A percentile compares a stretch with the other conserved stretches of the same genome.
Evolutionary conservation across 2,113 vertebrate genomes (phyloP).

Genomic region (Gracilinanus agilis): DNA sequence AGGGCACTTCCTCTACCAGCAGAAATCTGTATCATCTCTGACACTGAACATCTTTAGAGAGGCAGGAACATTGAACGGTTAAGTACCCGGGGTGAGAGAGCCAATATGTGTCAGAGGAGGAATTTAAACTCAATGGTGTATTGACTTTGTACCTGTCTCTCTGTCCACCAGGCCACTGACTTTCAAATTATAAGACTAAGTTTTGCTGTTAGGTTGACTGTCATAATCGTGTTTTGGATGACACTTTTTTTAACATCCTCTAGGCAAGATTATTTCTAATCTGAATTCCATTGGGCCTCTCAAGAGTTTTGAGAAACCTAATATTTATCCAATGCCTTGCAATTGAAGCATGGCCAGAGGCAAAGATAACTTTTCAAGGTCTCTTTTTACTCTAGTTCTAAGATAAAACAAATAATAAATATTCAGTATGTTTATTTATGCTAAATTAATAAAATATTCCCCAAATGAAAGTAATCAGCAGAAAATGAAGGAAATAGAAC

Average conservation of each 20-base stretch:
- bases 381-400: slow-evolving; percentile 53
- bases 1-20: not conserved
- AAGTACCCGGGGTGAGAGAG: not conserved
- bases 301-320: slow-evolving; percentile 44
- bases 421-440: slow-evolving; percentile 30
- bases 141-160: not conserved
- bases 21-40: not conserved
- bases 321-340: slow-evolving; percentile 52
- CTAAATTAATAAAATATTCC: slow-evolving; percentile 19
- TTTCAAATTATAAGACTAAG: not conserved
- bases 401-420: slow-evolving; percentile 55
- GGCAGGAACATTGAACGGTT: not conserved
- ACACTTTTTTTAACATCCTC: not conserved
- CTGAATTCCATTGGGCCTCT: slow-evolving; percentile 55
- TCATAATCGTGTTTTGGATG: slow-evolving; percentile 49
- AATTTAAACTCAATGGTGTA: not conserved
- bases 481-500: not conserved
- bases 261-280: slow-evolving; percentile 64
- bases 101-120: not conserved
- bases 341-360: slow-evolving; percentile 35
- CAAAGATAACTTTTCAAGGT: slow-evolving; percentile 53
- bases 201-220: not conserved
- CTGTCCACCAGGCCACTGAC: not conserved
- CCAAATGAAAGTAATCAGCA: slow-evolving; percentile 43
- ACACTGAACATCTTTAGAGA: not conserved